These are phyloP conservation scores for Pomacea canaliculata DNA, from an alignment of 2,888 invertebrate species.

Conservation along the genomic window DNA sequence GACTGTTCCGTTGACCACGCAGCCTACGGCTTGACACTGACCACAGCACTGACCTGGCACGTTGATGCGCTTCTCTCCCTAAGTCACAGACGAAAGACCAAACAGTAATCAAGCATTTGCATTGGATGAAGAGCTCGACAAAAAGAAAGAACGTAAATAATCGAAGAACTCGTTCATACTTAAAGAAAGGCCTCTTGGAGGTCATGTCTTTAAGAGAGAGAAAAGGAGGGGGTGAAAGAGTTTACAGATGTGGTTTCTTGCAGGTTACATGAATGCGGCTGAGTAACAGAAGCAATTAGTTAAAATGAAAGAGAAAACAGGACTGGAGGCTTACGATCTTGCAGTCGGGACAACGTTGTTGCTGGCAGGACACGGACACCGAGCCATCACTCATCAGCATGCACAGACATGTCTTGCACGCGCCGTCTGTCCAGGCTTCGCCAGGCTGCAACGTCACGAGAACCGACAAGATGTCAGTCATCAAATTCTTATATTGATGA, in stretches of 20 bases:
- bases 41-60: slow-evolving; percentile 49
- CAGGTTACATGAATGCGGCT: no score
- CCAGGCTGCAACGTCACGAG: slow-evolving; percentile 38
- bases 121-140: no score
- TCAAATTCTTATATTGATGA: no score
- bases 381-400: slow-evolving; percentile 34
- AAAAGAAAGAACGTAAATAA: no score
- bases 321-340: slow-evolving; percentile 35
- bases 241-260: no score
- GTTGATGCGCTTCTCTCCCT: slow-evolving; percentile 42
- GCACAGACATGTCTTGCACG: slow-evolving; percentile 52
- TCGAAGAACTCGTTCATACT: no score
- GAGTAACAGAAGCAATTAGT: no score
- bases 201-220: no score
- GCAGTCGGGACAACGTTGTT: slow-evolving; percentile 45
- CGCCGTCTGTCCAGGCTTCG: slow-evolving; percentile 53
- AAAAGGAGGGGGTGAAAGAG: no score
- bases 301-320: no score
- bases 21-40: slow-evolving; percentile 47
- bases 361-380: slow-evolving; percentile 46
- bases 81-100: neutral
- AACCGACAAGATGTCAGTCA: neutral
- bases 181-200: no score
- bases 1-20: slow-evolving; percentile 48
- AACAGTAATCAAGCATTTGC: no score